Conservation (phyloP, 2,888 invertebrate species). For the Euclidia mi region DNA sequence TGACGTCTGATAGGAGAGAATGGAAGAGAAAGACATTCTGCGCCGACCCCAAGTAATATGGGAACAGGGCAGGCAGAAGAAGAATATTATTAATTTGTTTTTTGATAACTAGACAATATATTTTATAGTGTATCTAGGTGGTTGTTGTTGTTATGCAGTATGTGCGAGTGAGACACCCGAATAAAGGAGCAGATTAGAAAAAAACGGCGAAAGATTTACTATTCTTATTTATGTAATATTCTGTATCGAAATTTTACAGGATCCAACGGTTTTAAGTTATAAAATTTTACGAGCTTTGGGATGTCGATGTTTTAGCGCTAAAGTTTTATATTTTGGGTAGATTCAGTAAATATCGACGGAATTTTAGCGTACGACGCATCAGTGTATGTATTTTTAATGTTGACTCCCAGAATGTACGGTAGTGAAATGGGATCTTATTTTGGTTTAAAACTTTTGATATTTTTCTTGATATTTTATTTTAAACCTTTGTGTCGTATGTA, state of each 20-base stretch:
- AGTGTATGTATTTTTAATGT: slow-evolving; percentile 46
- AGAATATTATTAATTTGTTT: too few relatives aligned
- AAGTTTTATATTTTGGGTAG: slow-evolving; percentile 56
- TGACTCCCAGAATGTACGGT: slow-evolving; percentile 13
- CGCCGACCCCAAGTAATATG: too few relatives aligned
- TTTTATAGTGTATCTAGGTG: too few relatives aligned
- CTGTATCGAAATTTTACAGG: slow-evolving; percentile 50
- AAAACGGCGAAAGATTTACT: slow-evolving; percentile 19
- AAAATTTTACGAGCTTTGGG: slow-evolving; percentile 60
- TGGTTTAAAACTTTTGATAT: background rate
- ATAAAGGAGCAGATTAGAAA: background rate
- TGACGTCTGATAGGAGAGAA: too few relatives aligned
- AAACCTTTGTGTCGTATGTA: too few relatives aligned
- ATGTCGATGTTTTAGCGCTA: slow-evolving; percentile 31
- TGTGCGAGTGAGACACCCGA: background rate
- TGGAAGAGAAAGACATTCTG: too few relatives aligned
- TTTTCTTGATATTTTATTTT: too few relatives aligned
- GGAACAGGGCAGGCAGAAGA: too few relatives aligned
- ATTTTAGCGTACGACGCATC: slow-evolving; percentile 37
- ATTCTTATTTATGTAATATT: slow-evolving; percentile 39
- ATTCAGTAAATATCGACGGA: slow-evolving; percentile 47
- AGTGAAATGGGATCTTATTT: slow-evolving; percentile 2
- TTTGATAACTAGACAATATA: too few relatives aligned
- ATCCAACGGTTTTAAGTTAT: slow-evolving; percentile 58
- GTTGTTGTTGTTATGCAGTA: too few relatives aligned